A percentile compares a stretch with the other conserved stretches of the same genome.
phyloP scores from a whole-genome alignment of 2,888 invertebrate species.

The Trisateles emortualis region DNA sequence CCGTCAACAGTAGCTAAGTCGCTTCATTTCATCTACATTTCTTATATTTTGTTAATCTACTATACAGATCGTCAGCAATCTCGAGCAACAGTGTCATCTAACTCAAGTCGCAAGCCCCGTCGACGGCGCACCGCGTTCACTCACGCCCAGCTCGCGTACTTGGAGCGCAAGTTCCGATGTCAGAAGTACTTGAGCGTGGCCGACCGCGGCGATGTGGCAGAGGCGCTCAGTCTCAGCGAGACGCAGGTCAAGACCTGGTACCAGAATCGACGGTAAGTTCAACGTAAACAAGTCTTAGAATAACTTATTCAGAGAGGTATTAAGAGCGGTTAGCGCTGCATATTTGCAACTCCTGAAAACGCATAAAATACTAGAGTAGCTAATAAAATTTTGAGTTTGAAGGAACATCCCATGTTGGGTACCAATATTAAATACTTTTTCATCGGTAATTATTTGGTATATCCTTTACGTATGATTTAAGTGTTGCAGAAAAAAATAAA shows the following conservation, averaged over 20 bases:
- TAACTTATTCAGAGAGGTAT: too few species aligned
- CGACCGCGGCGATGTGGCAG: slow-evolving; percentile 97
- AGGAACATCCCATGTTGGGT: background rate
- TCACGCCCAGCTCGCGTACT: slow-evolving; percentile 96
- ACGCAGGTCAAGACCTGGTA: slow-evolving; percentile 99
- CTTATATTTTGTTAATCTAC: too few species aligned
- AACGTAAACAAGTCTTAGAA: background rate
- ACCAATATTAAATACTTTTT: background rate
- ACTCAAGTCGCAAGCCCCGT: slow-evolving; percentile 91
- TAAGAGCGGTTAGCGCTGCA: too few species aligned
- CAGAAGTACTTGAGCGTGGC: slow-evolving; percentile 98
- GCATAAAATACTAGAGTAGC: too few species aligned
- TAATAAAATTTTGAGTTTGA: too few species aligned
- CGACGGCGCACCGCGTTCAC: slow-evolving; percentile 96
- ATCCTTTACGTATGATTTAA: too few species aligned
- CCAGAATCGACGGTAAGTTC: slow-evolving; percentile 92
- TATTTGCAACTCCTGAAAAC: too few species aligned
- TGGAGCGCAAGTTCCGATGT: slow-evolving; percentile 96
- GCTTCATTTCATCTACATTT: too few species aligned
- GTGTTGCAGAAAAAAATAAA: too few species aligned
- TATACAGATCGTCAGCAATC: slow-evolving; percentile 62
- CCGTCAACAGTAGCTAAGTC: too few species aligned
- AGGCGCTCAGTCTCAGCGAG: slow-evolving; percentile 95
- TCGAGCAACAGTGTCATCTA: slow-evolving; percentile 57
- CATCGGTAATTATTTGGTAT: too few species aligned